phyloP scores from a whole-genome alignment of 2,888 invertebrate species.

The Protophormia terraenovae region DNA sequence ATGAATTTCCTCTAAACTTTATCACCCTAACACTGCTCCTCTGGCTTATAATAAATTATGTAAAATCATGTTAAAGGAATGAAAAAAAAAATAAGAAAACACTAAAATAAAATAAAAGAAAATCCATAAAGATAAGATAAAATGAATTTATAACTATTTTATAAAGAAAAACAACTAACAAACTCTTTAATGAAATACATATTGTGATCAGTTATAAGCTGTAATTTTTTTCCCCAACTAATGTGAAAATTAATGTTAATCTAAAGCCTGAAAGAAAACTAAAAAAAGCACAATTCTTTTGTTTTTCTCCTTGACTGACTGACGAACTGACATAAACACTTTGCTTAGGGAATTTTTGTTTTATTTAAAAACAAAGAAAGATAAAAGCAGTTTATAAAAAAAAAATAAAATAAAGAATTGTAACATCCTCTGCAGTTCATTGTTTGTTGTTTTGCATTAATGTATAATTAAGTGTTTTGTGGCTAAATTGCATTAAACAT shows the following conservation, averaged over 20 bases:
- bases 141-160: constrained; percentile 37
- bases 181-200: background rate
- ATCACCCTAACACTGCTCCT: background rate
- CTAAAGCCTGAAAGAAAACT: too few species aligned
- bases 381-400: constrained; percentile 26
- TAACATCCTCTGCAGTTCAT: constrained; percentile 53
- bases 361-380: background rate
- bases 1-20: background rate
- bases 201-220: constrained; percentile 38
- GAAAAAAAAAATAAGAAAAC: background rate
- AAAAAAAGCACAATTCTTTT: constrained; percentile 32
- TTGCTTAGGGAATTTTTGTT: background rate
- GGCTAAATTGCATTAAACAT: constrained; percentile 80
- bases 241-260: constrained; percentile 62
- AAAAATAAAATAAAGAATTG: background rate
- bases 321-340: constrained; percentile 24
- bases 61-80: constrained; percentile 13
- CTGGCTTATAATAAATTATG: background rate
- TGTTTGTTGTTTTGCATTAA: constrained; percentile 66
- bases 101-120: constrained; percentile 17
- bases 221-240: constrained; percentile 10
- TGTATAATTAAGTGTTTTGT: constrained; percentile 80
- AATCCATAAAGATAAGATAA: constrained; percentile 51
- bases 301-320: background rate
- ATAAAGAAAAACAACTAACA: constrained; percentile 14